These are phyloP conservation scores for Keiferia lycopersicella DNA, from an alignment of 2,888 invertebrate species.

Conservation along the genomic window DNA sequence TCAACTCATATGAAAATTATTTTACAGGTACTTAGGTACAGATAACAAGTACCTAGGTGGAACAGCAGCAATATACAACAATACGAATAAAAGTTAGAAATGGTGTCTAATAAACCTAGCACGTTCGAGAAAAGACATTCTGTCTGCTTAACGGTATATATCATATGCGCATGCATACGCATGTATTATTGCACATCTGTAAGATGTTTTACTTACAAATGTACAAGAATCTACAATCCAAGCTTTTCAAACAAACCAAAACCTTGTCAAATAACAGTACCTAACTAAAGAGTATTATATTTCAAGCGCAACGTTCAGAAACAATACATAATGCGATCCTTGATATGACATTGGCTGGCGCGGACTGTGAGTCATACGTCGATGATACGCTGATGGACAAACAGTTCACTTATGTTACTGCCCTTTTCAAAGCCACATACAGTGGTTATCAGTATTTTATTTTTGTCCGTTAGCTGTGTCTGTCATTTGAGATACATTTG, in stretches of 20 bases:
- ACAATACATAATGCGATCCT: background rate
- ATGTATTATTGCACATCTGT: no score
- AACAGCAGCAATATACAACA: no score
- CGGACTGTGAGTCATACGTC: slow-evolving; percentile 9
- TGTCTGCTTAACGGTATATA: no score
- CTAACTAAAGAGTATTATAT: background rate
- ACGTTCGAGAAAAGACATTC: no score
- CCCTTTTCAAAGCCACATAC: background rate
- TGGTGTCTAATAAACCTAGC: no score
- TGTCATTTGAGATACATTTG: no score
- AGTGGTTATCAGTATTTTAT: background rate
- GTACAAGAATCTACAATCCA: background rate
- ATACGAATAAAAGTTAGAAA: no score
- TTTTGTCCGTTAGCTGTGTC: no score
- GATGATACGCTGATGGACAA: slow-evolving; percentile 9
- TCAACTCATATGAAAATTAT: no score
- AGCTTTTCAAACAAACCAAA: background rate
- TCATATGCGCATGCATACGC: no score
- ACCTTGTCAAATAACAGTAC: background rate
- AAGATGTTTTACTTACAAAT: background rate
- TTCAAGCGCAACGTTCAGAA: background rate
- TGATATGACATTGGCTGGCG: slow-evolving; percentile 7
- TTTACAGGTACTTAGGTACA: no score
- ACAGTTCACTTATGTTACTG: background rate
- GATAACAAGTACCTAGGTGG: no score